Conservation (phyloP, 1,140 invertebrate genomes). For the Nephotettix cincticeps region DNA sequence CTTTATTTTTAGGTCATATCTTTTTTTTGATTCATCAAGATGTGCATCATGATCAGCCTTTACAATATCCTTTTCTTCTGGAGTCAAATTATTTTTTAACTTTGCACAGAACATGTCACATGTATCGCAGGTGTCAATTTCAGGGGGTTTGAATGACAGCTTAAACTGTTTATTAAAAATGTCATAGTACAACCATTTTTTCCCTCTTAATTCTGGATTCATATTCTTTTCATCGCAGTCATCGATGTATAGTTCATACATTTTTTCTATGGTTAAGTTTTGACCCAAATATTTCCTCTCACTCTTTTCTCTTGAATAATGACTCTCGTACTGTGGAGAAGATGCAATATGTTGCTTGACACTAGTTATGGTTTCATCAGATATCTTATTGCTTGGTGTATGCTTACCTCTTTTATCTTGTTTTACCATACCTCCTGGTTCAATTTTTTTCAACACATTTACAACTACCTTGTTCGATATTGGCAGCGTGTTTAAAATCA, state of each 20-base stretch:
- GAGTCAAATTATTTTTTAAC: slow-evolving; percentile 28
- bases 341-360: slow-evolving; percentile 27
- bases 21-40: slow-evolving; percentile 27
- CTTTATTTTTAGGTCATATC: slow-evolving; percentile 21
- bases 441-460: slow-evolving; percentile 29
- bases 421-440: slow-evolving; percentile 27
- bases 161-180: slow-evolving; percentile 28
- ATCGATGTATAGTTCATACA: slow-evolving; percentile 26
- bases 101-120: slow-evolving; percentile 22
- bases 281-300: slow-evolving; percentile 21
- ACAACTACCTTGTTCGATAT: slow-evolving; percentile 25
- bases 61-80: slow-evolving; percentile 24
- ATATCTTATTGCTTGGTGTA: slow-evolving; percentile 26
- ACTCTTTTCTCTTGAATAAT: slow-evolving; percentile 28
- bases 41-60: slow-evolving; percentile 26
- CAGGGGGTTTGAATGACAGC: slow-evolving; percentile 26
- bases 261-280: slow-evolving; percentile 25
- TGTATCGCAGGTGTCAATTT: slow-evolving; percentile 27
- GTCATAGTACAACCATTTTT: slow-evolving; percentile 26
- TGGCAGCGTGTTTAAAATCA: slow-evolving; percentile 28
- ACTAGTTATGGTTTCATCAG: slow-evolving; percentile 18
- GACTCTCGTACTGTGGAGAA: slow-evolving; percentile 25
- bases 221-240: slow-evolving; percentile 25
- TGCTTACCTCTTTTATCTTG: slow-evolving; percentile 26
- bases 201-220: slow-evolving; percentile 7